Conservation (phyloP, 1,140 invertebrate species). For the Drosophila littoralis region DNA sequence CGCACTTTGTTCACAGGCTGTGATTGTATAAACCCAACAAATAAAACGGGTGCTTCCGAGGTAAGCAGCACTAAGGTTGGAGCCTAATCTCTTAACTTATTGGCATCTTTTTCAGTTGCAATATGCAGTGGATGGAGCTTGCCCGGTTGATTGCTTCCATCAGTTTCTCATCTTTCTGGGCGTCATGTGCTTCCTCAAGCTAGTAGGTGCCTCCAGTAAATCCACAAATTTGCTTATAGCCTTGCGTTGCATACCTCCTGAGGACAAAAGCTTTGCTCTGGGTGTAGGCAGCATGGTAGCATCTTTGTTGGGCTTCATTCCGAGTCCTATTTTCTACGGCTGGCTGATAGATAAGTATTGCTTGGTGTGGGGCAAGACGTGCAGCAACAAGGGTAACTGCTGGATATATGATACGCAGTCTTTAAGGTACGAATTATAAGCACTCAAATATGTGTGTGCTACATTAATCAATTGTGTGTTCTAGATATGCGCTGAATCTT, state of each 20-base stretch:
- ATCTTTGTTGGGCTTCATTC: slow-evolving; percentile 88
- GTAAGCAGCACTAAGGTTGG: background rate
- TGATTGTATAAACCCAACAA: slow-evolving; percentile 28
- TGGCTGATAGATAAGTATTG: slow-evolving; percentile 89
- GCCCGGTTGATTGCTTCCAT: slow-evolving; percentile 87
- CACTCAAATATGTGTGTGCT: background rate
- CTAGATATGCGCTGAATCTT: slow-evolving; percentile 87
- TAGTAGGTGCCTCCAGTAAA: slow-evolving; percentile 88
- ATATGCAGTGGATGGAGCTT: slow-evolving; percentile 85
- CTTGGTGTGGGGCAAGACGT: slow-evolving; percentile 90
- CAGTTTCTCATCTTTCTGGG: slow-evolving; percentile 88
- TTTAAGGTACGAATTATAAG: slow-evolving; percentile 31
- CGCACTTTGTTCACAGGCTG: slow-evolving; percentile 70
- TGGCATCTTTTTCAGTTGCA: slow-evolving; percentile 26
- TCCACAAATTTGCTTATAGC: slow-evolving; percentile 88
- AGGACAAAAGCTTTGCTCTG: slow-evolving; percentile 89
- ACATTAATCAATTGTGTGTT: slow-evolving; percentile 10
- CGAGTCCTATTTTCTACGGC: slow-evolving; percentile 90
- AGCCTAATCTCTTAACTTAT: background rate
- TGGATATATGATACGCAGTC: slow-evolving; percentile 89
- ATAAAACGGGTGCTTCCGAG: background rate
- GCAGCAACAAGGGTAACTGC: slow-evolving; percentile 89
- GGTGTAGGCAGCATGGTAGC: slow-evolving; percentile 87
- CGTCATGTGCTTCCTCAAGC: slow-evolving; percentile 88
- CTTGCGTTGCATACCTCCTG: slow-evolving; percentile 88